Evolutionary conservation across 92 coral and sea anemone species (phyloP), one percentile per base, ranked within the genome.

Genomic region (Phenganax marumi): DNA sequence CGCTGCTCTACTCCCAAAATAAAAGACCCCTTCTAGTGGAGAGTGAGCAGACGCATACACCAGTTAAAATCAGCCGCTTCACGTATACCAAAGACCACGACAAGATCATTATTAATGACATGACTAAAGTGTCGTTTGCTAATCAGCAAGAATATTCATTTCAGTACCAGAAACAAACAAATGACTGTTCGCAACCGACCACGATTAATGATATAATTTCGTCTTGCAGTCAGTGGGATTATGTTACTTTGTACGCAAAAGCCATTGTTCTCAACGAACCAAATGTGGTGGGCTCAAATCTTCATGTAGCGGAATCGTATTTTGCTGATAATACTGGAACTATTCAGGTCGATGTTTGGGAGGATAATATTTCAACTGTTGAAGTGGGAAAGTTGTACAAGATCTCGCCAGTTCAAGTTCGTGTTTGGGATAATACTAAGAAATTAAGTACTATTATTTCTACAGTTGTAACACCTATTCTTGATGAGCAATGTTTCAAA

Each of bases 21-120:
- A 88, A 88, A 72, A 79, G 88, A 53, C 56, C 82, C 21, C 88
- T 85, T 17, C 75, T 88, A 22, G 23, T 18, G 49, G 75, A 79
- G 47, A 88, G 86, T 49, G 73, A 88, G 56, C 62, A 61, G 33
- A 79, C 21, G 49, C 85, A 68, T 4, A 88, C 85, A 8, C 88
- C 91, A 8, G 60, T 88, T 8, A 85, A 85, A 56, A 81, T 87
- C 21, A 57, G 16, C 50, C 66, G 84, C 26, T 77, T 73, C 81
- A 77, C 85, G 50, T 84, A 54, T 64, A 87, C 87, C 14, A 73
- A 76, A 43, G 85, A 87, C 54, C 43, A 52, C 23, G 55, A 84
- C 8, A 87, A 87, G 75, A 46, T 77, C 43, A 77, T 84, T 8
- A 85, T 77, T 22, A 87, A 87, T 81, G 90, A 84, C 70, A 87